Conservation (phyloP, 2,113 vertebrate genomes). For the Canis aureus region DNA sequence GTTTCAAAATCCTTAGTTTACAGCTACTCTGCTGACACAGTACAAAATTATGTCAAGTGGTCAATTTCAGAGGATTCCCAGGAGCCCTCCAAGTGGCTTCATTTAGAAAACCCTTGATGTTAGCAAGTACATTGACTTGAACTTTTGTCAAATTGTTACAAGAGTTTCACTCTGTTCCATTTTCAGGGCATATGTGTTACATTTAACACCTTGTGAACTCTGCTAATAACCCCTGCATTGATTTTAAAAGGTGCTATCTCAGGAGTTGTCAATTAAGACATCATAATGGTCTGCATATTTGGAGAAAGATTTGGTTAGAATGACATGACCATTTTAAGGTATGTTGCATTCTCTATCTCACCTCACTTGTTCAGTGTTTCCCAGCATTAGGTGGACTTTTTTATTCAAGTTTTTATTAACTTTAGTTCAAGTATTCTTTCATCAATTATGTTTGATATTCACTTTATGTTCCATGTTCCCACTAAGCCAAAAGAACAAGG, state of each 20-base stretch:
- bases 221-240: not conserved
- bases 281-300: not conserved
- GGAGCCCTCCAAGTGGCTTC: not conserved
- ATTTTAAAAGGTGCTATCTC: not conserved
- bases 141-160: slow-evolving; percentile 35
- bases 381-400: not conserved
- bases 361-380: not conserved
- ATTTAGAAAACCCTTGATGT: slow-evolving; percentile 27
- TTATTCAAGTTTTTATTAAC: not conserved
- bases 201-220: not conserved
- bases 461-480: not conserved
- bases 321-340: not conserved
- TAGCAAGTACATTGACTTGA: not conserved
- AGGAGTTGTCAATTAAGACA: not conserved
- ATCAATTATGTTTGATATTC: not conserved
- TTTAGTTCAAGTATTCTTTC: not conserved
- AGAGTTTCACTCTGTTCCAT: not conserved
- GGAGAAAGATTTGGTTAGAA: not conserved
- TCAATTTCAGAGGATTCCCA: slow-evolving; percentile 30
- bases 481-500: not conserved
- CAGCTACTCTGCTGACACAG: not conserved
- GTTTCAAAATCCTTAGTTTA: slow-evolving; percentile 40
- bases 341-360: not conserved
- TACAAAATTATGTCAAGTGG: slow-evolving; percentile 42
- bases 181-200: not conserved